phyloP scores from a whole-genome alignment of 2,797 vertebrate species.

The Artibeus jamaicensis region DNA sequence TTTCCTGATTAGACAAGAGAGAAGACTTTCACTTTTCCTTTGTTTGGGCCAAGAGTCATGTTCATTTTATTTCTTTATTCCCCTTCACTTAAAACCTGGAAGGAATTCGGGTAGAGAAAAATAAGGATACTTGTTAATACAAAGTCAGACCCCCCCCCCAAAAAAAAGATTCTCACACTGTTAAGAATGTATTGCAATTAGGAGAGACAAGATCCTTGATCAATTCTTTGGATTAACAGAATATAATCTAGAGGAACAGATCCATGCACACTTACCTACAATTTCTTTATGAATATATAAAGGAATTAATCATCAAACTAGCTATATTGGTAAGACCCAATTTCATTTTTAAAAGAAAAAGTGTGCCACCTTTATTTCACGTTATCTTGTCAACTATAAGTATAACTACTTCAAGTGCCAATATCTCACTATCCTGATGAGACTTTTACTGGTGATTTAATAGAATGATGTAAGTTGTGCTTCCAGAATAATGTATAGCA shows the following conservation, averaged over 20 bases:
- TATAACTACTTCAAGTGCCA: constrained; percentile 23
- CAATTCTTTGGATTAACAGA: constrained; percentile 20
- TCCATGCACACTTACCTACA: neutral
- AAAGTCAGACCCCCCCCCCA: constrained; percentile 15
- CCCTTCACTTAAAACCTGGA: constrained; percentile 13
- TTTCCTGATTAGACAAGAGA: neutral
- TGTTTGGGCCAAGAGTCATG: neutral
- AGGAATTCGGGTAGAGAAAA: neutral
- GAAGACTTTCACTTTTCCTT: neutral
- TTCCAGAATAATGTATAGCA: constrained; percentile 75
- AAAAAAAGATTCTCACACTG: constrained; percentile 7
- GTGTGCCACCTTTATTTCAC: constrained; percentile 15
- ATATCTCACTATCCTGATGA: constrained; percentile 3
- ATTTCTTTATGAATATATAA: constrained; percentile 35
- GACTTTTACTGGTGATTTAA: constrained; percentile 56
- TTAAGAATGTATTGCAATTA: constrained; percentile 34
- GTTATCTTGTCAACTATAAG: constrained; percentile 33
- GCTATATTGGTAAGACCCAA: neutral
- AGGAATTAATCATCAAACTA: constrained; percentile 24
- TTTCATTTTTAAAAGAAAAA: constrained; percentile 31
- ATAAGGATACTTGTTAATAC: neutral
- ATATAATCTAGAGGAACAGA: neutral
- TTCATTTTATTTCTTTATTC: neutral
- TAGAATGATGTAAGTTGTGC: constrained; percentile 61
- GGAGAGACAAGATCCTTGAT: neutral